Evolutionary conservation across 2,888 invertebrate species (phyloP), one percentile per base, ranked within the genome.

Genomic region (Hemicrepidius hirtus): DNA sequence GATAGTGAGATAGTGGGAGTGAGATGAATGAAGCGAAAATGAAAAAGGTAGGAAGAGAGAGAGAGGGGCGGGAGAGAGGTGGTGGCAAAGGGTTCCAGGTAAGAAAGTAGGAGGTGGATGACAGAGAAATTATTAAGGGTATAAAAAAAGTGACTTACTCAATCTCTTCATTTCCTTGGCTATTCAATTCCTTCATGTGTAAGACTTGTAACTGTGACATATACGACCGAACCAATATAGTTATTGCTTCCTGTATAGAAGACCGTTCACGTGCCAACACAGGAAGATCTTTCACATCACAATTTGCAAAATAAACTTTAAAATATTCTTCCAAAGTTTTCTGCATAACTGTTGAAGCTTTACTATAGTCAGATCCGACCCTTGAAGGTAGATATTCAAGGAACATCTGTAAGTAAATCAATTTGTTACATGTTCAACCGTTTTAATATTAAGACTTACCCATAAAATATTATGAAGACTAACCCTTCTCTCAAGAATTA

Each of bases 341-440:
- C 44, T 89, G 88, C 50, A 90, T 85, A 0, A 90, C 88, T 77
- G 88, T 70, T 82, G 88, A 74, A 78, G 87, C 83, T 78, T 86
- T 82, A 83, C 87, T 81, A 81, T 88, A 82, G 82, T 88, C 86
- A 81, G 88, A 80, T 1, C 92, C 92, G 35, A 92, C 90, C 78
- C 91, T 88, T n/a, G 91, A 90, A 4, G 92, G 92, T 70, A 92
- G 85, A 81, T 91, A 92, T 73, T 92, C 92, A 68, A 92, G 82
- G 79, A 92, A 92, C 10, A 91, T 87, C 86, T 91, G 87, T 21
- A 63, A 74, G 67, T 35, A 13, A 10, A 18, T 1, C 3, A 55
- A 28, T 4, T n/a, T n/a, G 2, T 44, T 12, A 44, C 6, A 16
- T 6, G 41, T 3, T 9, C 3, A 50, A 21, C 3, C 21, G 12